A percentile compares a stretch with the other conserved stretches of the same genome.
Evolutionary conservation across 2,797 vertebrate genomes (phyloP).

Genomic region (Morus bassanus): DNA sequence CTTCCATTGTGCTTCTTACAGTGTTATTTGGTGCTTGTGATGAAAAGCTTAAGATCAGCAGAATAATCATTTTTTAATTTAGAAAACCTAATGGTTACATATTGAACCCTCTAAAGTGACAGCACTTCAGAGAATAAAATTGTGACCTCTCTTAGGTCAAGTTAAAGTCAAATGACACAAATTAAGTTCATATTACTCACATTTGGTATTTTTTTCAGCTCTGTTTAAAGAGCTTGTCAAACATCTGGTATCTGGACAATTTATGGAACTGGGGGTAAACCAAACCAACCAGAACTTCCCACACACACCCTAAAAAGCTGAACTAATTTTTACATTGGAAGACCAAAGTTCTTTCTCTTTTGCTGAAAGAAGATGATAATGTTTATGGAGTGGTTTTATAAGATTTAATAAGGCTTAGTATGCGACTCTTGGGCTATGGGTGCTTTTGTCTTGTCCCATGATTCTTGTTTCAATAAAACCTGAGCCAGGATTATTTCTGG

Average conservation of each 20-base stretch:
- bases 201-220: not conserved
- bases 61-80: not conserved
- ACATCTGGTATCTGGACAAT: not conserved
- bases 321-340: not conserved
- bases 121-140: not conserved
- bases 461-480: not conserved
- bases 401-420: not conserved
- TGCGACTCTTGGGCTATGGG: not conserved
- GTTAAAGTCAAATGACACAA: not conserved
- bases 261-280: not conserved
- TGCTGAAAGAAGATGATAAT: not conserved
- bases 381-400: not conserved
- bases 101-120: not conserved
- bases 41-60: not conserved
- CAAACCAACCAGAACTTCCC: not conserved
- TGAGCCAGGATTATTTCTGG: slow-evolving; percentile 30
- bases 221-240: not conserved
- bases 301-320: not conserved
- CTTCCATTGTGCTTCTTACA: not conserved
- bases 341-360: not conserved
- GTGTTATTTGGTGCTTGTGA: not conserved
- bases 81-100: not conserved
- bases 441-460: not conserved
- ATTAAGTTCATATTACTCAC: not conserved
- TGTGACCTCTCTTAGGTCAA: not conserved